phyloP scores from a whole-genome alignment of 1,140 invertebrate genomes.

The Drosophila asahinai region DNA sequence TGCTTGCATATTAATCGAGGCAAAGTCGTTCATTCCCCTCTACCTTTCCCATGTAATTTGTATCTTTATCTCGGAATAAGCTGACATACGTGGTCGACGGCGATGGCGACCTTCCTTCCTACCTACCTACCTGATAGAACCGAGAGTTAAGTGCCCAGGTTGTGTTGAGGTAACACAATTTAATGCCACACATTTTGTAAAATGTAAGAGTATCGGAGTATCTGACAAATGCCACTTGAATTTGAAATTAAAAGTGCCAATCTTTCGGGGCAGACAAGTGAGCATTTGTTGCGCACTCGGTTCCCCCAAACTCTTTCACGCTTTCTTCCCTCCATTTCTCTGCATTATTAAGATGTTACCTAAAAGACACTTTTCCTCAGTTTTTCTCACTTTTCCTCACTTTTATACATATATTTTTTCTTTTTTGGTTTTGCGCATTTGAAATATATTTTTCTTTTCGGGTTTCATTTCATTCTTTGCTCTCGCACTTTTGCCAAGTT shows the following conservation, averaged over 20 bases:
- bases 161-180: constrained; percentile 22
- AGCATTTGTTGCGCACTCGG: constrained; percentile 9
- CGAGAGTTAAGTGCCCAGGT: constrained; percentile 19
- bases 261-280: constrained; percentile 32
- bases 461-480: constrained; percentile 27
- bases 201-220: constrained; percentile 33
- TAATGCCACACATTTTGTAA: constrained; percentile 29
- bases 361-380: constrained; percentile 41
- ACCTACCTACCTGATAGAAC: constrained; percentile 28
- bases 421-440: constrained; percentile 54
- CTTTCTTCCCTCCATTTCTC: constrained; percentile 28
- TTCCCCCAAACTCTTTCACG: constrained; percentile 20
- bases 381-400: constrained; percentile 3
- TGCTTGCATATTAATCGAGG: constrained; percentile 76
- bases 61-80: constrained; percentile 51
- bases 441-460: constrained; percentile 49
- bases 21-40: constrained; percentile 25
- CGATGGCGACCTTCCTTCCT: constrained; percentile 19
- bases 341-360: constrained; percentile 66
- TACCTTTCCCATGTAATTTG: constrained; percentile 41
- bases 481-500: constrained; percentile 67
- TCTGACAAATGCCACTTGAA: constrained; percentile 40
- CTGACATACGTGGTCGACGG: constrained; percentile 50
- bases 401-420: constrained; percentile 11
- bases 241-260: constrained; percentile 40